Evolutionary conservation across 23 tunicate genomes (phyloP).

Genomic region (Ciona savignyi): DNA sequence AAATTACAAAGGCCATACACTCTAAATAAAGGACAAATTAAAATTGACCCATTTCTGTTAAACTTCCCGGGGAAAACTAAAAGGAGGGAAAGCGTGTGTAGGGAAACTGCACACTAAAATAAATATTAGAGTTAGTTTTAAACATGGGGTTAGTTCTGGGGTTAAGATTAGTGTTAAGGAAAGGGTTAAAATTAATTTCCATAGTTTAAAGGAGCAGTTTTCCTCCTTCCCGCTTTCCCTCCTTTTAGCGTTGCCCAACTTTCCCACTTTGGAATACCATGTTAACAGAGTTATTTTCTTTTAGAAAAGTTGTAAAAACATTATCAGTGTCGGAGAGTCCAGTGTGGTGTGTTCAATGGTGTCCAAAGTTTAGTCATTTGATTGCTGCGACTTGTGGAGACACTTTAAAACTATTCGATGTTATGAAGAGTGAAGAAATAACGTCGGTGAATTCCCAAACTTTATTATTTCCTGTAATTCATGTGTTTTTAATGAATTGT

Average conservation of each 20-base stretch:
- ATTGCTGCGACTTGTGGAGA: slow-evolving; percentile 46
- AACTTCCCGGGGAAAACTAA: background rate
- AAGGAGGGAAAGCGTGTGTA: too few species aligned
- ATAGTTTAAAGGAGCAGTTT: too few species aligned
- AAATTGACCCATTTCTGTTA: too few species aligned
- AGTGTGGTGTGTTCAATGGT: slow-evolving; percentile 73
- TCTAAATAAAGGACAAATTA: too few species aligned
- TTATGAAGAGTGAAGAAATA: slow-evolving; percentile 38
- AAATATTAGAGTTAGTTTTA: background rate
- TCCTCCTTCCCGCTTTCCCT: too few species aligned
- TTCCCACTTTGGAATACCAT: background rate
- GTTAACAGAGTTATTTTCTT: background rate
- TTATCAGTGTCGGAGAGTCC: slow-evolving; percentile 16
- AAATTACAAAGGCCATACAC: too few species aligned
- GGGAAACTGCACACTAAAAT: too few species aligned
- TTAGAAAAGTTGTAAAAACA: slow-evolving; percentile 33
- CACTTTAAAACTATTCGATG: slow-evolving; percentile 45
- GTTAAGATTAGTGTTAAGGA: too few species aligned
- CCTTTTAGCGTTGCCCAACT: too few species aligned
- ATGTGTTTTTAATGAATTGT: background rate
- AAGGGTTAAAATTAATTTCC: too few species aligned
- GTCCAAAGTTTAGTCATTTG: slow-evolving; percentile 66
- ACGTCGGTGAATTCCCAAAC: slow-evolving; percentile 5
- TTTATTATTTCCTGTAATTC: too few species aligned
- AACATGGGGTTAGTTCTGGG: background rate